Base-by-base conservation (phyloP, 1,140 invertebrate genomes). In the Microplitis demolitor region DNA sequence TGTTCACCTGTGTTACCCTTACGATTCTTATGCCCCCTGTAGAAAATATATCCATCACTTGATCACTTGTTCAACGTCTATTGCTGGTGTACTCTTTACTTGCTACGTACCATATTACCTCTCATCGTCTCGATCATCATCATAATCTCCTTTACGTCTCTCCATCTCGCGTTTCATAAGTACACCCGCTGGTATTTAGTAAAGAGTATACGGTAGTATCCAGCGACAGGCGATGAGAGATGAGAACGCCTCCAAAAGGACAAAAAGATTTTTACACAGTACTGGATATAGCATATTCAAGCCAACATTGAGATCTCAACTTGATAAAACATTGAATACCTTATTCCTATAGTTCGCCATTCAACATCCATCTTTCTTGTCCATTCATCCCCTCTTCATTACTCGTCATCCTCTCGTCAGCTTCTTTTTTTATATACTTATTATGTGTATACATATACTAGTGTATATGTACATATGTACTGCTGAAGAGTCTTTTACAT, bases 281-380 rank as follows among this genome's bases (percentile, higher is more conserved):
- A 76, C 78, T 78, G 39, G 39, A 45, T 45, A 45, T 45, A 45
- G 5, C 39, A 45, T 45, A 45, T 45, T 45, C 39, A 45, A 45
- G 11, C 6, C 39, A 45, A 45, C 39, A 80, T 77, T 75, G 78
- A 85, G 84, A 85, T 85, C 78, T 74, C 39, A 11, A 45, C 39
- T 75, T 75, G 84, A 86, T 86, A 85, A 86, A 86, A 84, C 83
- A 85, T 75, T 84, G 82, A 86, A 87, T 87, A 72, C 81, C 37
- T 63, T n/a, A 54, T 31, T 39, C 9, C 37, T 39, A n/a, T 58
- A 31, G 53, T 73, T 45, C 39, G 39, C 75, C 76, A 79, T 82
- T 80, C 78, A 82, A 64, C 74, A 35, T 66, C 53, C 78, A 71
- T 76, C 34, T 61, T 63, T 76, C 34, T 61, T 63, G 45, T 37